Conservation (phyloP, 2,113 vertebrate genomes). For the Vidua macroura region DNA sequence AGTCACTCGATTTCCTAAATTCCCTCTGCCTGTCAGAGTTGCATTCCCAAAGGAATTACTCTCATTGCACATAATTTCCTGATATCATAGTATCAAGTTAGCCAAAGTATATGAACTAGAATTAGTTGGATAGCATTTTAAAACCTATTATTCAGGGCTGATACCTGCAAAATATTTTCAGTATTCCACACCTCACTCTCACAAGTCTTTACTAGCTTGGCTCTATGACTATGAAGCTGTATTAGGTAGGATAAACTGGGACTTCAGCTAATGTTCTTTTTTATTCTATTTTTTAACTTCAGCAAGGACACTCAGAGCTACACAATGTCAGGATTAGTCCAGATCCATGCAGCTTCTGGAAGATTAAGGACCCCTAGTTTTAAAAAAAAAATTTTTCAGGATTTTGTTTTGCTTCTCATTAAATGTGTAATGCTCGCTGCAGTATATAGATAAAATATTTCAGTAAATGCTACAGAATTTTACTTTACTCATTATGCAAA, state of each 20-base stretch:
- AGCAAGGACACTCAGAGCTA: background rate
- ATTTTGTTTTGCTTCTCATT: background rate
- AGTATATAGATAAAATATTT: background rate
- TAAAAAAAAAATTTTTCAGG: background rate
- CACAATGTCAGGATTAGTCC: background rate
- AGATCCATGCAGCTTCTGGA: background rate
- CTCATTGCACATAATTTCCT: background rate
- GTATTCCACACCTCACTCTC: fast-evolving
- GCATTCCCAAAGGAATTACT: background rate
- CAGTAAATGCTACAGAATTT: background rate
- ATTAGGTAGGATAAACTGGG: background rate
- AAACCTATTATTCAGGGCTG: background rate
- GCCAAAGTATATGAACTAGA: background rate
- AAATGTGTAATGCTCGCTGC: background rate
- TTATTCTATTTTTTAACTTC: background rate
- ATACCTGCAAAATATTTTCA: background rate
- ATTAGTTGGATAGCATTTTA: background rate
- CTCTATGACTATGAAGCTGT: background rate
- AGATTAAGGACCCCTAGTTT: background rate
- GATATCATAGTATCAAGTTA: background rate
- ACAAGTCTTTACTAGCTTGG: background rate
- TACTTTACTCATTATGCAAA: background rate
- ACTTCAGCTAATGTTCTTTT: background rate
- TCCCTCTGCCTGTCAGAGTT: background rate
- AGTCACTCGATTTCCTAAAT: background rate